Evolutionary conservation across 2,113 vertebrate genomes (phyloP), one percentile per base, ranked within the genome.

Genomic region (Callipepla squamata): DNA sequence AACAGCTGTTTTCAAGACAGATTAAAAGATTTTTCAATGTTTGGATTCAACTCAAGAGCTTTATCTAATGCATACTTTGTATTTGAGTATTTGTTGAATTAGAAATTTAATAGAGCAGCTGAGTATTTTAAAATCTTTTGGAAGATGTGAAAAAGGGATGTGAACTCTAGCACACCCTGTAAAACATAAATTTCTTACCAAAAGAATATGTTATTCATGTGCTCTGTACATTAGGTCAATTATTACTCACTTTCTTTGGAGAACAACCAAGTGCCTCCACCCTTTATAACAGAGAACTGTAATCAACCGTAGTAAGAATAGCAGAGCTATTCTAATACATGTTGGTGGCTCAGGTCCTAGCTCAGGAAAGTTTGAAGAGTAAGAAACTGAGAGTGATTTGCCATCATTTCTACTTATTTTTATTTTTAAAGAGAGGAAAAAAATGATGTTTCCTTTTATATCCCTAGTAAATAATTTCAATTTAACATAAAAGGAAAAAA

Each of bases 171-270:
- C 94, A 98, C 94, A 97, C 97, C 92, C 96, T 84, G 91, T 96
- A 97, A 98, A 97, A 95, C 93, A 97, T 96, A 94, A 96, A 95
- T 97, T 96, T 95, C 96, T 97, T 96, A 95, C 94, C 93, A 96
- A 96, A 97, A 97, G 97, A 98, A 97, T 98, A 98, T 97, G 96
- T 97, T 98, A 98, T 97, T 97, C 96, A 97, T 98, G 97, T 92
- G 95, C 95, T 97, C 97, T 98, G 98, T 98, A 98, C 97, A 97
- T 98, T 97, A 97, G 97, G 97, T 98, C 98, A 98, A 96, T 97
- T 97, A 96, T 98, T 98, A 98, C 97, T 98, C 97, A 98, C 97
- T 98, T 97, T 97, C 94, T 97, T 96, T 98, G 97, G 98, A 98
- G 79, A 92, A 74, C 58, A 91, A 97, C 97, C 98, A 98, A 97